phyloP scores from a whole-genome alignment of 2,113 vertebrate species.

The Centrocercus urophasianus region DNA sequence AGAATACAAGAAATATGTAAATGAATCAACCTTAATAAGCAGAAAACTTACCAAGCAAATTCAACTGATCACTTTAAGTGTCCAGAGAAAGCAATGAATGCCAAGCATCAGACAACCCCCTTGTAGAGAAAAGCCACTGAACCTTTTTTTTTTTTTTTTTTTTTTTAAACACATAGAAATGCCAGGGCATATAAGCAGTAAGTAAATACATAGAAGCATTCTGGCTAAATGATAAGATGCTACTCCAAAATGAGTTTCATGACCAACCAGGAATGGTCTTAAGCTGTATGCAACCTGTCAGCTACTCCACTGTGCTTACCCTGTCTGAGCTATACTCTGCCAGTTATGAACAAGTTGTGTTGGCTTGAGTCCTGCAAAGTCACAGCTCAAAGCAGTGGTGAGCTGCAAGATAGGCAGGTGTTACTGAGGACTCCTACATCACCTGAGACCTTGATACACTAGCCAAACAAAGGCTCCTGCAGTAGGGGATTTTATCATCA shows the following conservation, averaged over 20 bases:
- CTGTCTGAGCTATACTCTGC: fast-evolving
- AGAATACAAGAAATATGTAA: not conserved
- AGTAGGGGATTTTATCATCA: not conserved
- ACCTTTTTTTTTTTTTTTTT: not conserved
- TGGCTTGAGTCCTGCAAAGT: not conserved
- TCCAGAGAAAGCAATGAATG: not conserved
- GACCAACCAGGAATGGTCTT: not conserved
- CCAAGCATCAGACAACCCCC: not conserved
- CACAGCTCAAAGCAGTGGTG: not conserved
- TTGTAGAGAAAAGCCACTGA: not conserved
- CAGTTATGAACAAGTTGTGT: fast-evolving
- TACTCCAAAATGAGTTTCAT: not conserved
- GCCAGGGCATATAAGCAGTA: not conserved
- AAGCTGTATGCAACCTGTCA: not conserved
- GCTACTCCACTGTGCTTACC: not conserved
- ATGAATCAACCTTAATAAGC: not conserved
- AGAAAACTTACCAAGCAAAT: not conserved
- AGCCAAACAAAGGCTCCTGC: not conserved
- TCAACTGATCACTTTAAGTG: not conserved
- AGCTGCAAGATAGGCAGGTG: not conserved
- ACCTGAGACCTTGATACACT: not conserved
- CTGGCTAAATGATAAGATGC: not conserved
- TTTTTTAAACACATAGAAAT: not conserved
- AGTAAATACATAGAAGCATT: not conserved
- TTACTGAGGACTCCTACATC: not conserved